These are phyloP conservation scores for Laothoe populi DNA, from an alignment of 2,888 invertebrate species.

Conservation along the genomic window DNA sequence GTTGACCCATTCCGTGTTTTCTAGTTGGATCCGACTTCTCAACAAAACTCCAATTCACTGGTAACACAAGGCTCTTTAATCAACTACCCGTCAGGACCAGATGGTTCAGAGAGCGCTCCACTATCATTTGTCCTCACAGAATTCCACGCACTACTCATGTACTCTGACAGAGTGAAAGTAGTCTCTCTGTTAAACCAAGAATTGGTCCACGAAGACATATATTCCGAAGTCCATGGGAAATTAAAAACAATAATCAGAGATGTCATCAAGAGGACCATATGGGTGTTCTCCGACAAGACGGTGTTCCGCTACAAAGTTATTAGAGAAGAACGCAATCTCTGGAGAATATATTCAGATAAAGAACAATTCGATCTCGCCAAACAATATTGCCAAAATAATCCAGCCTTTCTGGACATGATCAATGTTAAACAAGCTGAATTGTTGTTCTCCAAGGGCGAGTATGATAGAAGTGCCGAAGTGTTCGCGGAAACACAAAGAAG, in stretches of 20 bases:
- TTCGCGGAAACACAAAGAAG: constrained; percentile 96
- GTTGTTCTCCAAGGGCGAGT: constrained; percentile 91
- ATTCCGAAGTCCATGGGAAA: constrained; percentile 91
- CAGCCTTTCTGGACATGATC: constrained; percentile 92
- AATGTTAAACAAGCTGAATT: constrained; percentile 95
- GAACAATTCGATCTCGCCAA: constrained; percentile 95
- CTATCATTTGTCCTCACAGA: constrained; percentile 93
- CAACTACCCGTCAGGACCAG: constrained; percentile 65
- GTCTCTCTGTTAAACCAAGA: constrained; percentile 94
- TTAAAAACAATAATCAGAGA: constrained; percentile 93
- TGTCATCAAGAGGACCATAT: constrained; percentile 90
- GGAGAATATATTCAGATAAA: constrained; percentile 94
- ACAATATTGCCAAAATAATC: constrained; percentile 92
- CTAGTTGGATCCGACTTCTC: constrained; percentile 79
- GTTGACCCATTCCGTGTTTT: too few species aligned
- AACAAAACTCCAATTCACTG: constrained; percentile 77
- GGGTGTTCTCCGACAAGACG: constrained; percentile 93
- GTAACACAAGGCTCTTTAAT: constrained; percentile 76
- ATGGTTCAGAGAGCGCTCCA: constrained; percentile 82
- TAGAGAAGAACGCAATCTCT: constrained; percentile 93
- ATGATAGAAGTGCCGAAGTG: constrained; percentile 92
- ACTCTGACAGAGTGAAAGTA: constrained; percentile 92
- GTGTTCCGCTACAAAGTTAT: constrained; percentile 94
- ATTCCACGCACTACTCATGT: constrained; percentile 95
- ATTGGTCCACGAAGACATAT: constrained; percentile 93